These are phyloP conservation scores for Poicephalus gulielmi DNA, from an alignment of 2,113 vertebrate species.

Conservation along the genomic window DNA sequence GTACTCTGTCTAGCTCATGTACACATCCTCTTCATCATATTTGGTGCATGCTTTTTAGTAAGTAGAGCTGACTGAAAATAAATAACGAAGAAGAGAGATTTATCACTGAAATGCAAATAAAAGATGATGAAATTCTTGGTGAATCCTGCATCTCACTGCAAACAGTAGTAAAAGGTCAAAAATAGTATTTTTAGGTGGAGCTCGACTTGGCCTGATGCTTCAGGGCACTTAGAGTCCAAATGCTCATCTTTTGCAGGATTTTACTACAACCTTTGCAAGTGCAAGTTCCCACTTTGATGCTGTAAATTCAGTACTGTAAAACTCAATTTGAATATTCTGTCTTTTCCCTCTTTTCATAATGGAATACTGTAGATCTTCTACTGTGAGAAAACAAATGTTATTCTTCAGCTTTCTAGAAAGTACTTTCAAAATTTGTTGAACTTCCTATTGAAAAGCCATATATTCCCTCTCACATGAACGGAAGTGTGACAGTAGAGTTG, in stretches of 20 bases:
- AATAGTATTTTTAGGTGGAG: not conserved
- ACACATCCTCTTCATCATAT: not conserved
- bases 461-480: rapidly evolving
- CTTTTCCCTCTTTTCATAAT: not conserved
- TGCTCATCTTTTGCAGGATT: not conserved
- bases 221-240: not conserved
- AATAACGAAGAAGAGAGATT: not conserved
- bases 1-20: not conserved
- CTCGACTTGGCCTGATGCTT: not conserved
- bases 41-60: not conserved
- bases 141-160: not conserved
- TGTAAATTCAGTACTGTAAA: not conserved
- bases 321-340: not conserved
- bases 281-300: not conserved
- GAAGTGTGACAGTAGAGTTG: not conserved
- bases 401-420: not conserved
- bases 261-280: not conserved
- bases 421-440: not conserved
- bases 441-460: not conserved
- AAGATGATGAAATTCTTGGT: not conserved
- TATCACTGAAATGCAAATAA: not conserved
- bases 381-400: not conserved
- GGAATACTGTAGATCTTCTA: not conserved
- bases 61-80: not conserved
- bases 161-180: not conserved